These are phyloP conservation scores for Drosophila rubida DNA, from an alignment of 2,888 invertebrate genomes.

Conservation along the genomic window DNA sequence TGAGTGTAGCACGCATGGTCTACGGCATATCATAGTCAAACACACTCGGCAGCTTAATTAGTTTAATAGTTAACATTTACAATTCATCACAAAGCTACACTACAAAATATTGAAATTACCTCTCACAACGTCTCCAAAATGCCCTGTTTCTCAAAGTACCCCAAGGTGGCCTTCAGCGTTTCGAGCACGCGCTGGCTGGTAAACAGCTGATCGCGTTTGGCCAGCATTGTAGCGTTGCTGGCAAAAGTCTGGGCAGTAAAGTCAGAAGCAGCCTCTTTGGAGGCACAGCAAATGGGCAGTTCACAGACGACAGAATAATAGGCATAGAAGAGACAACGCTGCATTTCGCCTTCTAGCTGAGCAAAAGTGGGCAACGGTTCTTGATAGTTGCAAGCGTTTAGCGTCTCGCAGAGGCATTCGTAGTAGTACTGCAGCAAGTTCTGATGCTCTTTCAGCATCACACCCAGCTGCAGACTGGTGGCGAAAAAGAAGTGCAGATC, in stretches of 20 bases:
- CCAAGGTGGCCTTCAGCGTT: slow-evolving; percentile 66
- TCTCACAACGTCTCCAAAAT: slow-evolving; percentile 54
- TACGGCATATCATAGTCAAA: neutral
- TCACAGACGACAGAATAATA: slow-evolving; percentile 74
- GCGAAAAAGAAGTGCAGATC: slow-evolving; percentile 82
- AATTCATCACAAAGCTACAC: neutral
- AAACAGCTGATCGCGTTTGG: slow-evolving; percentile 69
- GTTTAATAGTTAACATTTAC: neutral
- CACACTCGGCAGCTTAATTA: neutral
- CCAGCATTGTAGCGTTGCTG: slow-evolving; percentile 49
- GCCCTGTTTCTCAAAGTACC: slow-evolving; percentile 72
- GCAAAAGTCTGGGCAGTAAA: slow-evolving; percentile 63
- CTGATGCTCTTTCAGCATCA: slow-evolving; percentile 66
- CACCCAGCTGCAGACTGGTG: slow-evolving; percentile 77
- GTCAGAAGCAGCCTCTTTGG: slow-evolving; percentile 56
- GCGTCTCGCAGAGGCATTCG: slow-evolving; percentile 53
- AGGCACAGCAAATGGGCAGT: slow-evolving; percentile 73
- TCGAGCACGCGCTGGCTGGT: slow-evolving; percentile 64
- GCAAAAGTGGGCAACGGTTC: slow-evolving; percentile 57
- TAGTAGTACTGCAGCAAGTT: slow-evolving; percentile 74
- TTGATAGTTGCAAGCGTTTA: slow-evolving; percentile 46
- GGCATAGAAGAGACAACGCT: slow-evolving; percentile 68
- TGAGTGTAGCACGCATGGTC: too few species aligned
- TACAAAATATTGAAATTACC: neutral
- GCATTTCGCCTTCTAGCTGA: slow-evolving; percentile 68